phyloP scores from a whole-genome alignment of 2,888 invertebrate species.

The Suillia variegata region DNA sequence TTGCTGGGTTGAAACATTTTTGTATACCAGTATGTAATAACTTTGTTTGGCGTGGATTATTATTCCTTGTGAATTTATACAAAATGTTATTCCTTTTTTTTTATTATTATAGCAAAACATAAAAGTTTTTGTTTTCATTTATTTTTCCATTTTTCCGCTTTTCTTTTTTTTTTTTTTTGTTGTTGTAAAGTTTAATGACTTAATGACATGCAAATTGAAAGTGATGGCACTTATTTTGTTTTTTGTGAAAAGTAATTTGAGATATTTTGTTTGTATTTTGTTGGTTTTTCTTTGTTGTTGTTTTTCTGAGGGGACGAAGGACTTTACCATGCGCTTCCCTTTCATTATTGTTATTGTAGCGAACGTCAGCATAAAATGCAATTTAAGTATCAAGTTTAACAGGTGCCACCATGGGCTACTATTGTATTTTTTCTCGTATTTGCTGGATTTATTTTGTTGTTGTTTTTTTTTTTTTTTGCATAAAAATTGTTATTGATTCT shows the following conservation, averaged over 20 bases:
- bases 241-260: background rate
- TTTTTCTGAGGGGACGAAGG: background rate
- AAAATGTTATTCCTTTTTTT: background rate
- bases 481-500: constrained; percentile 4
- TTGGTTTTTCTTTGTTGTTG: background rate
- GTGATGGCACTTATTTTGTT: constrained; percentile 11
- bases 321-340: background rate
- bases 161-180: background rate
- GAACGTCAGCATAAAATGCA: constrained; percentile 14
- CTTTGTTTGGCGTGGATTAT: background rate
- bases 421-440: background rate
- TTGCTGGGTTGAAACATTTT: background rate
- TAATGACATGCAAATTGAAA: constrained; percentile 26
- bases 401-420: background rate
- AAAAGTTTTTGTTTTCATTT: background rate
- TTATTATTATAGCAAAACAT: too few relatives aligned
- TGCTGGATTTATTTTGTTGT: too few relatives aligned
- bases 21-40: too few relatives aligned
- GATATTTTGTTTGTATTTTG: background rate
- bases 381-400: background rate
- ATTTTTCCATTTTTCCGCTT: background rate
- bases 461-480: background rate
- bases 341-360: constrained; percentile 32
- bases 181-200: constrained; percentile 21
- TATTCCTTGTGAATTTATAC: background rate